Evolutionary conservation across 2,888 invertebrate genomes (phyloP).

Genomic region (Drosophila diplacantha): DNA sequence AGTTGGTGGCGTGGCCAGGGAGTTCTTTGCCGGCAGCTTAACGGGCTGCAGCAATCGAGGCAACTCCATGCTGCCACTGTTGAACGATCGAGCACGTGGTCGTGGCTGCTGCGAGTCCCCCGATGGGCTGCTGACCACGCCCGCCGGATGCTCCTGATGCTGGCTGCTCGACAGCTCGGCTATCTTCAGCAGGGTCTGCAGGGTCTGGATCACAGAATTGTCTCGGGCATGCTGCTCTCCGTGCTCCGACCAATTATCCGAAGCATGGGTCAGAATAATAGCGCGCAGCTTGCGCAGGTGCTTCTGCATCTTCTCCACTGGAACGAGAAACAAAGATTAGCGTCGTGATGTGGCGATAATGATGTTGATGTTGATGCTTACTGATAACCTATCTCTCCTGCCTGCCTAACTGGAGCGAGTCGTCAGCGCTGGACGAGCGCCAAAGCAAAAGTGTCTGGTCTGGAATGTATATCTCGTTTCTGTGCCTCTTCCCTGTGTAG

Average conservation of each 20-base stretch:
- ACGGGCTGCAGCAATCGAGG: conserved; percentile 56
- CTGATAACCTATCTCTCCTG: conserved; percentile 33
- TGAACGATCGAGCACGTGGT: conserved; percentile 60
- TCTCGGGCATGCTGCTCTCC: conserved; percentile 71
- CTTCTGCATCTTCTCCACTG: conserved; percentile 76
- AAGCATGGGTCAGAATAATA: conserved; percentile 71
- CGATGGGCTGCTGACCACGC: conserved; percentile 55
- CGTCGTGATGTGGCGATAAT: background rate
- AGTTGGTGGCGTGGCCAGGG: conserved; percentile 60
- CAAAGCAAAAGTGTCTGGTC: conserved; percentile 59
- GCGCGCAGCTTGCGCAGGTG: conserved; percentile 74
- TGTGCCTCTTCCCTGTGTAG: conserved; percentile 20
- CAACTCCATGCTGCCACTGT: conserved; percentile 56
- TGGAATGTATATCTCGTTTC: conserved; percentile 44
- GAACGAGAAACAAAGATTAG: conserved; percentile 26
- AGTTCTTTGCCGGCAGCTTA: conserved; percentile 65
- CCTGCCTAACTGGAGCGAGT: conserved; percentile 20
- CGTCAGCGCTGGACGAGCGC: conserved; percentile 50
- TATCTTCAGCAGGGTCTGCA: conserved; percentile 76
- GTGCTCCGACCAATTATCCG: conserved; percentile 67
- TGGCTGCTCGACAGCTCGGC: conserved; percentile 72
- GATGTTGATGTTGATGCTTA: background rate
- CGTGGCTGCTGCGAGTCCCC: conserved; percentile 41
- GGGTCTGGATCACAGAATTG: conserved; percentile 73
- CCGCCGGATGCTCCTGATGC: conserved; percentile 54